These are phyloP conservation scores for Stomatorhinus walkeri DNA, from an alignment of 2,797 vertebrate genomes.

Conservation along the genomic window DNA sequence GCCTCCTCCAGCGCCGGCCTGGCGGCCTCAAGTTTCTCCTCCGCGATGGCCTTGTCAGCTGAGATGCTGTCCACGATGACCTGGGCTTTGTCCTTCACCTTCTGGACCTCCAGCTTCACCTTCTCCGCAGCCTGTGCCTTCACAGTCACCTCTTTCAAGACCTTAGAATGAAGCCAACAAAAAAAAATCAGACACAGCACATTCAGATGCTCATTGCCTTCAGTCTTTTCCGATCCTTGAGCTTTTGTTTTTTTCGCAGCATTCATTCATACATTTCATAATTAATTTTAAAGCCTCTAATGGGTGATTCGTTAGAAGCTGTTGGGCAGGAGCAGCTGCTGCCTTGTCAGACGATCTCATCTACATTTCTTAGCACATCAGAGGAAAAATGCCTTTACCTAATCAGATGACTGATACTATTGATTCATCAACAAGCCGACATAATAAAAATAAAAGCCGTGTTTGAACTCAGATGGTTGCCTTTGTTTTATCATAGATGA, in stretches of 20 bases:
- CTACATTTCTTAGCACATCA: neutral
- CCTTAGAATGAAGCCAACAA: conserved; percentile 55
- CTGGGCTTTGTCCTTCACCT: conserved; percentile 94
- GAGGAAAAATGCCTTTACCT: neutral
- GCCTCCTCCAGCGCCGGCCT: conserved; percentile 85
- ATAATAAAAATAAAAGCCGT: neutral
- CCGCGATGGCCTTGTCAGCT: conserved; percentile 80
- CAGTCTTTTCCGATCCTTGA: neutral
- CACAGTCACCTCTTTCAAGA: conserved; percentile 87
- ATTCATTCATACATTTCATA: neutral
- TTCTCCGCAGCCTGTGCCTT: conserved; percentile 89
- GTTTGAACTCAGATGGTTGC: neutral
- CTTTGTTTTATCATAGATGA: neutral
- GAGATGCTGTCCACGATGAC: conserved; percentile 87
- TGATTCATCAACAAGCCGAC: neutral
- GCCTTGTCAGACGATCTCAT: neutral
- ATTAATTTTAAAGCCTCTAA: neutral
- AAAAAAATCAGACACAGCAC: neutral
- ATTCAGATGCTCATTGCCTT: neutral
- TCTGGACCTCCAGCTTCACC: conserved; percentile 89
- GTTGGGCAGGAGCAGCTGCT: neutral
- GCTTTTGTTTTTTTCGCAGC: neutral
- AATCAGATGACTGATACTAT: neutral
- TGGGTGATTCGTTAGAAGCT: neutral
- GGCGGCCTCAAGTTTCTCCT: conserved; percentile 83